A percentile compares a stretch with the other conserved stretches of the same genome.
Evolutionary conservation across 2,113 vertebrate species (phyloP).

Genomic region (Urocolius indicus): DNA sequence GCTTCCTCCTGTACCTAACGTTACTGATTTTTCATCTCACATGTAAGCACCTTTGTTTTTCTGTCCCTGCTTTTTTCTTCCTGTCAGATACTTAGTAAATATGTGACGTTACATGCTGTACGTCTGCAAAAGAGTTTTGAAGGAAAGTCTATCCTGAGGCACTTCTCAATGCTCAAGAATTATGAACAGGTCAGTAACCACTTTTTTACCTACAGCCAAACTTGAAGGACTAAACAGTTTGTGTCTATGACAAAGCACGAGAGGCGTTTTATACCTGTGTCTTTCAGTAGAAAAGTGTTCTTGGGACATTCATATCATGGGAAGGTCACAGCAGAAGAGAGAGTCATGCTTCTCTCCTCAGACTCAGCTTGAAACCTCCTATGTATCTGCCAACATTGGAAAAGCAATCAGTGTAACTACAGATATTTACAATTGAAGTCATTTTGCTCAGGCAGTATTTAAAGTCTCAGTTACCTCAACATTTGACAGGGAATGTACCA

Average conservation of each 20-base stretch:
- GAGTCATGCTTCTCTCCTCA: background rate
- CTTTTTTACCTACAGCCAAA: background rate
- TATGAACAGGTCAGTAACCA: background rate
- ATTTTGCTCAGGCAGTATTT: background rate
- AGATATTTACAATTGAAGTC: background rate
- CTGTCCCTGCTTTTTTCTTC: background rate
- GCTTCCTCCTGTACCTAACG: fast-evolving
- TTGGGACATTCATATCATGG: background rate
- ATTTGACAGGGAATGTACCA: background rate
- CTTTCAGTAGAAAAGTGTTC: background rate
- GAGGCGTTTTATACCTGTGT: background rate
- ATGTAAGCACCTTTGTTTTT: fast-evolving
- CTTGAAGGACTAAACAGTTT: background rate
- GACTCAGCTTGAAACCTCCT: background rate
- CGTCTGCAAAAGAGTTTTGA: background rate
- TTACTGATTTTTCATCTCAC: background rate
- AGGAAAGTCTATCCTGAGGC: background rate
- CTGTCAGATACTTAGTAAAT: background rate
- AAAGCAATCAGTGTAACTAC: background rate
- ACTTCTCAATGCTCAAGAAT: background rate
- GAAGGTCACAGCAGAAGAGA: background rate
- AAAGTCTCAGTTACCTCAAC: background rate
- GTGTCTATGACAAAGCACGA: background rate
- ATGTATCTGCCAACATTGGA: background rate
- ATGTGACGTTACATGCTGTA: background rate